Base-by-base conservation (phyloP, 2,113 vertebrate species). In the Cynoglossus semilaevis region DNA sequence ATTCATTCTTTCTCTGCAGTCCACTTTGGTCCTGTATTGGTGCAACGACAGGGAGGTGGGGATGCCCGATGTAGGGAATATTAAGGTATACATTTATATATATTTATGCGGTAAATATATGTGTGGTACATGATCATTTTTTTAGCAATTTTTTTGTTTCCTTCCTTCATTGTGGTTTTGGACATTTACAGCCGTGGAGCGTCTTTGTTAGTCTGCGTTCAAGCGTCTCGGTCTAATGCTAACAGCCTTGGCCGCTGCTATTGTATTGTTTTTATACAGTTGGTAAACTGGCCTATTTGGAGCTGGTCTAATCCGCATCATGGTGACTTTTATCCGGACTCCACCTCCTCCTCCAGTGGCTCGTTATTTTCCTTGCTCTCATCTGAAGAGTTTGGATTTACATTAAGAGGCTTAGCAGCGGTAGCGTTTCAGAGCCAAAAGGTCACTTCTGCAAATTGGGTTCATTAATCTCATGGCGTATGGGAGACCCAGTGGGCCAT, bases 371-470 rank as follows among this genome's bases (percentile, higher is more conserved):
- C 63, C 38, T 36, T n/a, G 63, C 70, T 80, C 72, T 79, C 84
- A 87, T 90, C 87, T 76, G 45, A 74, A 76, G 66, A 77, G 57
- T 76, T 78, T 76, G 59, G 82, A 81, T 79, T 82, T 84, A 67
- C 82, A 87, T 90, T 88, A 91, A 92, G 88, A 87, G 78, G 90
- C 90, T 92, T 91, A 90, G 74, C 59, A 35, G 66, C 49, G 9
- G 59, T 81, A 73, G 81, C 80, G 76, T 79, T 88, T 87, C 74
- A 74, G 82, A 87, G 85, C 79, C 83, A 87, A 90, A 90, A 90
- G 90, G 90, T 92, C 90, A 90, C 86, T 89, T 82, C 73, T 84
- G 81, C 88, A 92, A 92, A 92, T 92, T 92, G 87, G 89, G 88
- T 90, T 92, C 87, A 90, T 90, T 90, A 89, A 90, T 92, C 90